Base-by-base conservation (phyloP, 2,797 vertebrate genomes). In the Pelodytes ibericus region DNA sequence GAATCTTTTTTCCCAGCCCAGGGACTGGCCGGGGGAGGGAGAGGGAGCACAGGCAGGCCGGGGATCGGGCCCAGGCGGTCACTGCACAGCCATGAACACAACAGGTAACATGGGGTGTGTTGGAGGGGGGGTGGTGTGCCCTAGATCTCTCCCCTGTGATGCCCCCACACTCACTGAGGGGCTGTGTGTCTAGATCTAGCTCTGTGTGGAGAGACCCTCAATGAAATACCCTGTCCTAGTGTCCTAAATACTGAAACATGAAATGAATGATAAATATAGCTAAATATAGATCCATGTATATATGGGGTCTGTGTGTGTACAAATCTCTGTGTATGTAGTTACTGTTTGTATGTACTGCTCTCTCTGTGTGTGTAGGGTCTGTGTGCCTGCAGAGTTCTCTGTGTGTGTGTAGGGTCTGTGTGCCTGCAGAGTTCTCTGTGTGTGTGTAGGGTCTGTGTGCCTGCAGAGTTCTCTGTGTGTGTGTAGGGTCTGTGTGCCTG, bases 1-100 rank as follows among this genome's bases (percentile, higher is more conserved):
- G 70, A 72, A 53, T 24, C 30, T 41, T 47, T n/a, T n/a, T 71
- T 72, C 56, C 63, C 56, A 30, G 75, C 69, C 39, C 30, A 72
- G 53, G 53, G 61, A 77, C 49, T 16, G 69, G 72, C 29, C 25
- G 25, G 49, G 33, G 30, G 60, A 27, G 72, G 71, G 25, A 66
- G 49, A 47, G 62, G 67, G 75, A 71, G 61, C 49, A 39, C 59
- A 20, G 58, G 24, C 15, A 58, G 61, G 58, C 58, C 36, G 72
- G 49, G 62, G 69, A 66, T 47, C 39, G 41, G 75, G 75, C 75
- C 75, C 69, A 39, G 57, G 39, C 27, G 61, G 15, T 33, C 44
- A 29, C 51, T 24, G 25, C 53, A 30, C 25, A 16, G 41, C 39
- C 63, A 78, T 78, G 75, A 29, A 18, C 8, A 29, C 9, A 39